Evolutionary conservation across 2,797 vertebrate genomes (phyloP).

Genomic region (Melanotaenia nigrans): DNA sequence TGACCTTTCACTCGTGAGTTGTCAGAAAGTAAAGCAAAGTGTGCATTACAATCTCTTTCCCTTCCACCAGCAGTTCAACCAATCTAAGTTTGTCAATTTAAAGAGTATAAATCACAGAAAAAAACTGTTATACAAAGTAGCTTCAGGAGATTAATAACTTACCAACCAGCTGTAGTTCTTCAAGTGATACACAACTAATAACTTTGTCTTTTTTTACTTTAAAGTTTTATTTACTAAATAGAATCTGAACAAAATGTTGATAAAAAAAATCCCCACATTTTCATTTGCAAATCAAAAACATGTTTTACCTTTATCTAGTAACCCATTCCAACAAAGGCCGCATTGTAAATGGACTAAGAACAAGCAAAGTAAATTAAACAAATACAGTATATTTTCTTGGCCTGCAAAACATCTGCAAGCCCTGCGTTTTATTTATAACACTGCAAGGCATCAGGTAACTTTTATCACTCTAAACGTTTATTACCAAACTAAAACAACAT

Average conservation of each 20-base stretch:
- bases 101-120: slow-evolving; percentile 4
- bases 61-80: not conserved
- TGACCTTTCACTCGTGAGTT: not conserved
- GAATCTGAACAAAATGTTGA: not conserved
- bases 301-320: not conserved
- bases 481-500: not conserved
- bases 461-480: not conserved
- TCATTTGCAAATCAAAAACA: not conserved
- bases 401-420: not conserved
- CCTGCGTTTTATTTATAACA: not conserved
- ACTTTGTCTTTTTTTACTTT: not conserved
- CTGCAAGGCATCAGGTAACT: slow-evolving; percentile 33
- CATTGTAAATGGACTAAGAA: not conserved
- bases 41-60: not conserved
- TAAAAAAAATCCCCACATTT: not conserved
- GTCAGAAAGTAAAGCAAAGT: not conserved
- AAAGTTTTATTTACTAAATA: not conserved
- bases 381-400: not conserved
- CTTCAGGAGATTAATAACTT: not conserved
- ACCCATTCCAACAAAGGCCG: not conserved
- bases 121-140: not conserved
- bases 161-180: not conserved
- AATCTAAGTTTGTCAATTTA: not conserved
- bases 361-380: not conserved
- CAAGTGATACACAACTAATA: not conserved